Percentiles rank a stretch among this genome's conserved stretches.
phyloP scores from a whole-genome alignment of 2,797 vertebrate species.

The Lutjanus campechanus region DNA sequence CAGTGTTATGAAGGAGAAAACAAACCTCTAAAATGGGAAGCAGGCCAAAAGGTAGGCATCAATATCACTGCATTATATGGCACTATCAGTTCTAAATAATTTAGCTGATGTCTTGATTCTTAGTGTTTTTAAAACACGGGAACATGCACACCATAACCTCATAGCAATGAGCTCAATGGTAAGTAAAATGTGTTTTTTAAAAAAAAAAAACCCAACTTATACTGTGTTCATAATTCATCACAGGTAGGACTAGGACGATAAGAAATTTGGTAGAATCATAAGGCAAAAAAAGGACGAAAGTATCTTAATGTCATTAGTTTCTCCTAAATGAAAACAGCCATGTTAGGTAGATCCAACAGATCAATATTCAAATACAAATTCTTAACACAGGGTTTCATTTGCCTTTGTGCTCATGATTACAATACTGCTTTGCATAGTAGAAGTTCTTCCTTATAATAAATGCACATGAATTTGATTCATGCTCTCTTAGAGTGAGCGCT shows the following conservation, averaged over 20 bases:
- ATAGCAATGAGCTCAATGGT: background rate
- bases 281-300: too few relatives aligned
- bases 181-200: too few relatives aligned
- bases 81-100: background rate
- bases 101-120: background rate
- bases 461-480: background rate
- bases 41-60: background rate
- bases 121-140: background rate
- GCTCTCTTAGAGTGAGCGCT: background rate
- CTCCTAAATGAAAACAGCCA: background rate
- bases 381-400: background rate
- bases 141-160: background rate
- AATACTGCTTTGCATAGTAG: constrained; percentile 1
- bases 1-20: background rate
- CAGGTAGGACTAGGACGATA: background rate
- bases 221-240: background rate
- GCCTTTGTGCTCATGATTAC: background rate
- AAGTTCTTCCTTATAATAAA: background rate
- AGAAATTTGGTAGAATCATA: background rate
- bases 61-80: background rate
- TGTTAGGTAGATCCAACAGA: background rate
- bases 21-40: background rate
- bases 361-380: background rate
- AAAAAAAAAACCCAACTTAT: background rate
- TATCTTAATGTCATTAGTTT: background rate